Conservation (phyloP, 2,888 invertebrate genomes). For the Drosophila longiperda region DNA sequence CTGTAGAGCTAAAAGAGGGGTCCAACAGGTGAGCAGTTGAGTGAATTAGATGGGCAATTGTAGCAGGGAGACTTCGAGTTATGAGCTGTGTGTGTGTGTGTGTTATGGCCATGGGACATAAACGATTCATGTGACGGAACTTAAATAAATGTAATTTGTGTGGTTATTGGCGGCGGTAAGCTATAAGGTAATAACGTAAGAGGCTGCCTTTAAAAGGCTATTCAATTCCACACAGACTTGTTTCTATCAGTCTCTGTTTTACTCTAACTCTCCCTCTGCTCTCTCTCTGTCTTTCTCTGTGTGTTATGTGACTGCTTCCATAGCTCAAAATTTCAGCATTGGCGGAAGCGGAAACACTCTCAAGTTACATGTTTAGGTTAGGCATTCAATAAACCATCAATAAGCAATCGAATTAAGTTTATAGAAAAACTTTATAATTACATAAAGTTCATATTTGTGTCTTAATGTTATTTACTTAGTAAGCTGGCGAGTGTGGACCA, state of each 20-base stretch:
- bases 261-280: not conserved
- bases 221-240: constrained; percentile 48
- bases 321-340: not conserved
- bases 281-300: not conserved
- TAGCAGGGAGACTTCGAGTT: constrained; percentile 58
- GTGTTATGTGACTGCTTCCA: not conserved
- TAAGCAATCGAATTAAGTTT: constrained; percentile 48
- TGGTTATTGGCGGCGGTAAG: constrained; percentile 69
- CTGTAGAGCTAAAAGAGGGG: not conserved
- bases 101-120: constrained; percentile 42
- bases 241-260: not conserved
- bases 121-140: constrained; percentile 79
- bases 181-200: constrained; percentile 42
- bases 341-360: constrained; percentile 31
- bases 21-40: constrained; percentile 67
- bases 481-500: not conserved
- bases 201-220: constrained; percentile 55
- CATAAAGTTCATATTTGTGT: constrained; percentile 23
- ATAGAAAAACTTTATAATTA: constrained; percentile 35
- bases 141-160: constrained; percentile 80
- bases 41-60: constrained; percentile 80
- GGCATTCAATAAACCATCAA: constrained; percentile 40
- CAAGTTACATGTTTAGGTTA: constrained; percentile 25
- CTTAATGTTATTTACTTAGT: constrained; percentile 14
- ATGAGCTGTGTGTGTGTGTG: constrained; percentile 25